phyloP scores from a whole-genome alignment of 2,888 invertebrate genomes.

The Torymus aiolomorphi region DNA sequence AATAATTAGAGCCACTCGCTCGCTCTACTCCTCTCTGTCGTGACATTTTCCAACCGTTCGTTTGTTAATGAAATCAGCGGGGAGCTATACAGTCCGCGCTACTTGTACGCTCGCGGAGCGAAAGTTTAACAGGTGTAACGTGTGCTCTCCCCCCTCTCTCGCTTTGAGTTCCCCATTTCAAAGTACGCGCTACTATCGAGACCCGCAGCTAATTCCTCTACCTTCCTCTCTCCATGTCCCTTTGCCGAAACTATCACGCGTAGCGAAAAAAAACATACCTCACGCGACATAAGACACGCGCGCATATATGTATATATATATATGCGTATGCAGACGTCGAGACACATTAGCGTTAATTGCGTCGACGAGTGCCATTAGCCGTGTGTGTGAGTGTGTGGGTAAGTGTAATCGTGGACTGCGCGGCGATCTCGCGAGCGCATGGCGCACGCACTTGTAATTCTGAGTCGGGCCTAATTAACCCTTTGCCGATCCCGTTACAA shows the following conservation, averaged over 20 bases:
- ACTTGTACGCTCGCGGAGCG: too few species aligned
- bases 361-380: neutral
- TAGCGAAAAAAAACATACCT: neutral
- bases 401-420: too few species aligned
- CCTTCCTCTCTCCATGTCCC: neutral
- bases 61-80: conserved; percentile 13
- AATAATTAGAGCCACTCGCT: conserved; percentile 13
- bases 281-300: too few species aligned
- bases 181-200: neutral
- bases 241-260: neutral
- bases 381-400: too few species aligned
- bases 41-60: neutral
- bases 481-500: conserved; percentile 54
- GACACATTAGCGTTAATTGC: conserved; percentile 3
- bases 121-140: too few species aligned
- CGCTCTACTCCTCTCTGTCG: neutral
- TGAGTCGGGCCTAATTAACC: conserved; percentile 55
- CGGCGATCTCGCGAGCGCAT: too few species aligned
- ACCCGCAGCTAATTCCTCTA: conserved; percentile 26
- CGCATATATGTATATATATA: too few species aligned
- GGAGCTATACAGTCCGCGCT: too few species aligned
- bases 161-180: conserved; percentile 18
- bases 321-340: too few species aligned
- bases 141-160: neutral
- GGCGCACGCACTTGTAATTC: conserved; percentile 45